These are phyloP conservation scores for Atlantisia rogersi DNA, from an alignment of 2,113 vertebrate genomes.

Conservation along the genomic window DNA sequence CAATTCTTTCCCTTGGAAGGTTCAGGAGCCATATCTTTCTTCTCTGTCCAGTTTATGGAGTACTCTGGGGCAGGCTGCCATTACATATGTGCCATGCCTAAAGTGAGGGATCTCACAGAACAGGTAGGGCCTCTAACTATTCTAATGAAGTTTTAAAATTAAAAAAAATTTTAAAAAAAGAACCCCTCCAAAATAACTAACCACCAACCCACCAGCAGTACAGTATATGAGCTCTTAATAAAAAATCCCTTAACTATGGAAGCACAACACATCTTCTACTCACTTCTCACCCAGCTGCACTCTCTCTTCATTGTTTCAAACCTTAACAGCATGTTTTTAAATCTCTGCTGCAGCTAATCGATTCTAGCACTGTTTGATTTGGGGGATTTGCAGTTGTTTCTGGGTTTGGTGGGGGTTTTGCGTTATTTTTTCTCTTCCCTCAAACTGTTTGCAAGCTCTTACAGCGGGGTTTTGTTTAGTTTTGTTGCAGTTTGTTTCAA, in stretches of 20 bases:
- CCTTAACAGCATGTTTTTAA: fast-evolving
- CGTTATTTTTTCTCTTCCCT: too few species aligned
- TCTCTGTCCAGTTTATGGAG: background rate
- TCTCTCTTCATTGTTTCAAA: background rate
- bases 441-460: background rate
- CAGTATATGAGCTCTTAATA: background rate
- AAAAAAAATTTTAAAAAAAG: background rate
- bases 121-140: background rate
- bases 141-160: background rate
- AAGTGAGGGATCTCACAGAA: background rate
- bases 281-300: background rate
- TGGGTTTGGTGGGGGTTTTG: too few species aligned
- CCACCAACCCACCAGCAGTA: background rate
- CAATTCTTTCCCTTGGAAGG: background rate
- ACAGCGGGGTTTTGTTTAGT: background rate
- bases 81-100: fast-evolving
- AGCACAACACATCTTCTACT: background rate
- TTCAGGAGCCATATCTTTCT: background rate
- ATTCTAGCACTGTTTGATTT: background rate
- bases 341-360: background rate
- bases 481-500: background rate
- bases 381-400: too few species aligned
- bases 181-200: too few species aligned
- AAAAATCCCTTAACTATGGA: background rate
- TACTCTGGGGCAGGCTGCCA: background rate